Base-by-base conservation (phyloP, 2,797 vertebrate genomes). In the Rousettus madagascariensis region DNA sequence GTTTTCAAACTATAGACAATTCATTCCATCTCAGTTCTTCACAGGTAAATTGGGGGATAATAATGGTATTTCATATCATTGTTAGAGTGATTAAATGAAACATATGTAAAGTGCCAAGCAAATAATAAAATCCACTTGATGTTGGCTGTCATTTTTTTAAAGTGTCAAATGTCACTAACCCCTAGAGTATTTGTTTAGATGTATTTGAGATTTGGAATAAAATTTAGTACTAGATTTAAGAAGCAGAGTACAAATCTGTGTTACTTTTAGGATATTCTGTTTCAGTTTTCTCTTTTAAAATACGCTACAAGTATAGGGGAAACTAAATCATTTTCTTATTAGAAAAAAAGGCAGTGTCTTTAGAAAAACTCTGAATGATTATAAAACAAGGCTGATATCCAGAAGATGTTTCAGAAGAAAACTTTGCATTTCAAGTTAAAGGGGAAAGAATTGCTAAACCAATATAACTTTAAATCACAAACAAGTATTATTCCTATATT, bases 11-110 rank as follows among this genome's bases (percentile, higher is more conserved):
- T 74, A 20, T n/a, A 11, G 8, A 36, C 30, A 85, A 74, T 16
- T 96, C 53, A 65, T 20, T 86, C 68, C 38, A 91, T 92, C 33
- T 84, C 38, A 75, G 24, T 91, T 89, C 43, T 95, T 84, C 41
- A 66, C 36, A 36, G 26, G 77, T 88, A 91, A 51, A 85, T 8
- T 69, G 13, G 53, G 12, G 26, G 57, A 28, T 66, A 68, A 77
- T 41, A 65, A 51, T 11, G 38, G 46, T 36, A 72, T 91, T 88
- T 63, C 8, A 90, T 38, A 61, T 11, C 24, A 51, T 2, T 55
- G 6, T 87, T 74, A 77, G 46, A 53, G 53, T 83, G 17, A 77
- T 41, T 66, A 63, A 75, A 55, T 24, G 38, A 80, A 30, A 74
- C 10, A 66, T 53, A 36, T 28, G 65, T 57, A 55, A 63, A 92